Conservation (phyloP, 2,797 vertebrate genomes). For the Sebastes minor region DNA sequence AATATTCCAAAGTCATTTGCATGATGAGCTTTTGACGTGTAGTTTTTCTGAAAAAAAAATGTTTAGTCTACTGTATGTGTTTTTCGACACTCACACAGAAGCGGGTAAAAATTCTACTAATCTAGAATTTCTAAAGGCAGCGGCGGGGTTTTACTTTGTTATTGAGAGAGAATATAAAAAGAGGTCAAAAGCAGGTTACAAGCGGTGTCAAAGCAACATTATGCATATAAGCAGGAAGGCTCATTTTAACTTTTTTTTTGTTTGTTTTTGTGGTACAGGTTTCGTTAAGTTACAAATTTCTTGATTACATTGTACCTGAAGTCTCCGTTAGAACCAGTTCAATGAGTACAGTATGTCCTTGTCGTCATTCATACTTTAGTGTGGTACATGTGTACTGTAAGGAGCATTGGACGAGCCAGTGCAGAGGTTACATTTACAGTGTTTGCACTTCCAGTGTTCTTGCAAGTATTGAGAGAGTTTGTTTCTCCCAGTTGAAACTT, state of each 20-base stretch:
- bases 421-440: conserved; percentile 54
- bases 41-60: conserved; percentile 6
- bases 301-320: conserved; percentile 64
- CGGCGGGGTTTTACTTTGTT: conserved; percentile 64
- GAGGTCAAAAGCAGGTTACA: conserved; percentile 71
- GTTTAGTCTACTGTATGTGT: conserved; percentile 33
- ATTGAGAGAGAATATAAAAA: conserved; percentile 69
- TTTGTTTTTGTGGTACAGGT: conserved; percentile 35
- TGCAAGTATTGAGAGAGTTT: neutral
- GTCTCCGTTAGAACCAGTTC: conserved; percentile 55
- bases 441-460: conserved; percentile 64
- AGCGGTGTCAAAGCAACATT: conserved; percentile 61
- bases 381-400: conserved; percentile 32
- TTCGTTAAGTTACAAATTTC: conserved; percentile 59
- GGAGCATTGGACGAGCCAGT: conserved; percentile 31
- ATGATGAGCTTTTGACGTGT: conserved; percentile 10
- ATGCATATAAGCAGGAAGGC: conserved; percentile 63
- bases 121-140: conserved; percentile 77
- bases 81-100: conserved; percentile 51
- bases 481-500: conserved; percentile 3
- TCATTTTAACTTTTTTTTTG: conserved; percentile 28
- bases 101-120: conserved; percentile 56
- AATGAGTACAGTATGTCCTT: conserved; percentile 35
- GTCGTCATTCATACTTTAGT: conserved; percentile 29
- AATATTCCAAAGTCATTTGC: conserved; percentile 30